These are phyloP conservation scores for Ectropis crepuscularia DNA, from an alignment of 2,888 invertebrate species.

Conservation along the genomic window DNA sequence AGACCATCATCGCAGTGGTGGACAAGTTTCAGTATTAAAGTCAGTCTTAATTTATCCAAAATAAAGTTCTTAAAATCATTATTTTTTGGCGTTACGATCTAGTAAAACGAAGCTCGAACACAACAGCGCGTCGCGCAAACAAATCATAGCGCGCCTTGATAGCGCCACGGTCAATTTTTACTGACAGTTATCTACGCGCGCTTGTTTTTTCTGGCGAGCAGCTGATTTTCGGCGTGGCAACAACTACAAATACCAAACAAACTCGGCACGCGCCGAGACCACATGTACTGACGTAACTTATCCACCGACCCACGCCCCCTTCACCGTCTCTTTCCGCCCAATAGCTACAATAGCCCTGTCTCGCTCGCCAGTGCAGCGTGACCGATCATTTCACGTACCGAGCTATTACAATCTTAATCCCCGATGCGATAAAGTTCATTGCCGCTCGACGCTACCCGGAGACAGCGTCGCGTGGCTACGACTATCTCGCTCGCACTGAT, in stretches of 20 bases:
- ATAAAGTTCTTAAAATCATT: not conserved
- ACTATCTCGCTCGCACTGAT: slow-evolving; percentile 55
- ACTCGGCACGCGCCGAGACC: slow-evolving; percentile 64
- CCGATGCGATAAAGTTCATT: slow-evolving; percentile 48
- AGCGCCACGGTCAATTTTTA: slow-evolving; percentile 43
- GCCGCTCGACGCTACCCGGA: slow-evolving; percentile 44
- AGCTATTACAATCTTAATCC: slow-evolving; percentile 52
- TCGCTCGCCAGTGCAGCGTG: slow-evolving; percentile 67
- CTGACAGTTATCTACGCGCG: slow-evolving; percentile 41
- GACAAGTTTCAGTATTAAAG: no score
- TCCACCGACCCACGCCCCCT: slow-evolving; percentile 63
- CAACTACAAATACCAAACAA: slow-evolving; percentile 65
- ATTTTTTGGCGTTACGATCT: slow-evolving; percentile 22
- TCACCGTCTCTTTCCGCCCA: slow-evolving; percentile 58
- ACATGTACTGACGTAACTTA: slow-evolving; percentile 75
- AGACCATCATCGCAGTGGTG: not conserved
- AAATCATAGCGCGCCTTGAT: slow-evolving; percentile 21
- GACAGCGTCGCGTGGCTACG: slow-evolving; percentile 44
- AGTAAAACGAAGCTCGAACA: slow-evolving; percentile 15
- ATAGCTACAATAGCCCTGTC: slow-evolving; percentile 47
- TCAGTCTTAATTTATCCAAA: not conserved
- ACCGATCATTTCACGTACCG: slow-evolving; percentile 52
- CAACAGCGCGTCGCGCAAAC: slow-evolving; percentile 17
- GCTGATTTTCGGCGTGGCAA: slow-evolving; percentile 80
- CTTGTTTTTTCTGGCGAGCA: slow-evolving; percentile 67